phyloP scores from a whole-genome alignment of 2,113 vertebrate species.

The Turdus rufiventris region DNA sequence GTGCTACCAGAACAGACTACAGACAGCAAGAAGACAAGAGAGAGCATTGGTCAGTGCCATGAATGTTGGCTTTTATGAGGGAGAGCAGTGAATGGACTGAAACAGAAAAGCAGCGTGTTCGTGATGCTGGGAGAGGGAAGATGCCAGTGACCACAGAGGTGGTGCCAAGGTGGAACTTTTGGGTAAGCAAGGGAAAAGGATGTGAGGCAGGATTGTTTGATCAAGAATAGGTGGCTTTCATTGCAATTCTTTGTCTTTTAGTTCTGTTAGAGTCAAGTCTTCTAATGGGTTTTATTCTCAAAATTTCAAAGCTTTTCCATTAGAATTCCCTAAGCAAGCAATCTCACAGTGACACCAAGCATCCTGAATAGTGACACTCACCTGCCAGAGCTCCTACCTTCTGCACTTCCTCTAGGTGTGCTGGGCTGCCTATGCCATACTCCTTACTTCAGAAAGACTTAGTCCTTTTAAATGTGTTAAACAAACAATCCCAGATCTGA shows the following conservation, averaged over 20 bases:
- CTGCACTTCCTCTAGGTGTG: neutral
- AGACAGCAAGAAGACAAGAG: neutral
- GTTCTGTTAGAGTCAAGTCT: neutral
- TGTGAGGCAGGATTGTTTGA: fast-evolving
- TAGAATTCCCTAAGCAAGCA: neutral
- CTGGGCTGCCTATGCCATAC: neutral
- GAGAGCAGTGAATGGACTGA: neutral
- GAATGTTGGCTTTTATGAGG: neutral
- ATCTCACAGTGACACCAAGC: neutral
- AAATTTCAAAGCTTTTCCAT: neutral
- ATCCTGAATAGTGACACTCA: neutral
- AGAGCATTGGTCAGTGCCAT: neutral
- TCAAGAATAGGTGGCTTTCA: neutral
- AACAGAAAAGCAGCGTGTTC: neutral
- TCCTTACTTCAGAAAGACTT: neutral
- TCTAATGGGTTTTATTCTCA: neutral
- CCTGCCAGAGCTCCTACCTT: neutral
- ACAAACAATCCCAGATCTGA: neutral
- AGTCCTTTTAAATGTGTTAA: neutral
- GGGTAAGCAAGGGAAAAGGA: neutral
- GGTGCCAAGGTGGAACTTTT: neutral
- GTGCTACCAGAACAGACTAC: neutral
- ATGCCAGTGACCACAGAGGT: neutral
- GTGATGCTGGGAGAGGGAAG: neutral
- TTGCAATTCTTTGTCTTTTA: neutral